Evolutionary conservation across 1,140 invertebrate species (phyloP), one percentile per base, ranked within the genome.

Genomic region (Oedothorax gibbosus): DNA sequence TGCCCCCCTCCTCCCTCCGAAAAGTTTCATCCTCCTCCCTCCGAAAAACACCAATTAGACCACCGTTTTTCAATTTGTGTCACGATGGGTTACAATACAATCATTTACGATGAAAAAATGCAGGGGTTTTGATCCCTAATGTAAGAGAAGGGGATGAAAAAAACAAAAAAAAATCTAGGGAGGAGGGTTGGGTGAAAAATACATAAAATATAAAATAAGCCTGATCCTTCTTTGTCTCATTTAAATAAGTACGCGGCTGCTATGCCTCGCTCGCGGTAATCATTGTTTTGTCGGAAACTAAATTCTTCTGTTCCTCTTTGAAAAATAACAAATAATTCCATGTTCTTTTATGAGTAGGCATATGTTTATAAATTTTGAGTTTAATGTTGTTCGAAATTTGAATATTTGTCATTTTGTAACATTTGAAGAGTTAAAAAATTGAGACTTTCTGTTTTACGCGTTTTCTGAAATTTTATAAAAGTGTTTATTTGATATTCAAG

Each of bases 21-120:
- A 75, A 57, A 56, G 72, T 18, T 35, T 35, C 35, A 35, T 5
- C 35, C 35, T 35, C 35, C 35, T 35, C 72, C 51, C 49, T 18
- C 49, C 11, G 71, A 21, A 75, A 35, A 35, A 35, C 72, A 56
- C 72, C 72, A 75, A 75, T 75, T 75, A 75, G 72, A 50, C 12
- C 20, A 75, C 72, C 72, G 53, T 75, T 75, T 75, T 75, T 56
- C 66, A 81, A 81, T 81, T 81, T 81, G 66, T 81, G 78, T 81
- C 78, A 81, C 78, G 78, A 81, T 71, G 54, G 21, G 11, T 81
- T 35, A 35, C 35, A 5, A 5, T 35, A 5, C 35, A 35, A 35
- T 35, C 35, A 35, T 35, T 35, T 35, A 35, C 35, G 35, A 5
- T 35, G 35, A 35, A 35, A 35, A 35, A 35, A 35, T 35, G 35